These are phyloP conservation scores for Melanostigma gelatinosum DNA, from an alignment of 2,113 vertebrate species.

Conservation along the genomic window DNA sequence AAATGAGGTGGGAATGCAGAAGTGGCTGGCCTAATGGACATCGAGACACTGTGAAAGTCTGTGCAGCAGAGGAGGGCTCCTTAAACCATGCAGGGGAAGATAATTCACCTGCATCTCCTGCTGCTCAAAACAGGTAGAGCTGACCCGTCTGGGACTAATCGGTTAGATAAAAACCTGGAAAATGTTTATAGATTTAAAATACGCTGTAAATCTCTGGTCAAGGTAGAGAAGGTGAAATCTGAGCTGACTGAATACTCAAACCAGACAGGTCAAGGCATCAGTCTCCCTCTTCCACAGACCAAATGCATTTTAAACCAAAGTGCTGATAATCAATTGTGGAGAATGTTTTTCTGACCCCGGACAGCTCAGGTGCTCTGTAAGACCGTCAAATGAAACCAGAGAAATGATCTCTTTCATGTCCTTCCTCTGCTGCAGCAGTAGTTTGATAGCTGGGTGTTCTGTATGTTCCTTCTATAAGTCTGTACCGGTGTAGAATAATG, in stretches of 20 bases:
- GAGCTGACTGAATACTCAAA: no score
- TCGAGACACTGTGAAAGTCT: slow-evolving; percentile 52
- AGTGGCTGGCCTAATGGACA: slow-evolving; percentile 45
- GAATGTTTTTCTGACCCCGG: neutral
- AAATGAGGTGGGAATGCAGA: slow-evolving; percentile 72
- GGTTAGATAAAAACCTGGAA: neutral
- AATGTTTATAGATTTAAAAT: neutral
- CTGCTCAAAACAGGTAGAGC: slow-evolving; percentile 49
- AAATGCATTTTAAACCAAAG: slow-evolving; percentile 3
- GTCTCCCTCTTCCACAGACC: neutral
- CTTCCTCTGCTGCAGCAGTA: neutral
- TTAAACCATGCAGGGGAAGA: slow-evolving; percentile 1
- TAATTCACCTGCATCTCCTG: slow-evolving; percentile 52
- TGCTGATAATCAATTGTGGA: slow-evolving; percentile 4
- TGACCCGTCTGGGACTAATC: slow-evolving; percentile 25
- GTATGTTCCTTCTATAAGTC: no score
- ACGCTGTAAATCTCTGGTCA: neutral
- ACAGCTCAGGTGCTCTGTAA: neutral
- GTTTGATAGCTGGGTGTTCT: neutral
- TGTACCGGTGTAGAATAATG: neutral
- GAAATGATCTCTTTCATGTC: neutral
- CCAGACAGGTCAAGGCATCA: neutral
- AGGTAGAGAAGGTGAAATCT: slow-evolving; percentile 20
- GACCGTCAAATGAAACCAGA: neutral
- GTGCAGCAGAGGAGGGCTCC: slow-evolving; percentile 17